Conservation (phyloP, 2,888 invertebrate species). For the Scelioninae gen. 2 region DNA sequence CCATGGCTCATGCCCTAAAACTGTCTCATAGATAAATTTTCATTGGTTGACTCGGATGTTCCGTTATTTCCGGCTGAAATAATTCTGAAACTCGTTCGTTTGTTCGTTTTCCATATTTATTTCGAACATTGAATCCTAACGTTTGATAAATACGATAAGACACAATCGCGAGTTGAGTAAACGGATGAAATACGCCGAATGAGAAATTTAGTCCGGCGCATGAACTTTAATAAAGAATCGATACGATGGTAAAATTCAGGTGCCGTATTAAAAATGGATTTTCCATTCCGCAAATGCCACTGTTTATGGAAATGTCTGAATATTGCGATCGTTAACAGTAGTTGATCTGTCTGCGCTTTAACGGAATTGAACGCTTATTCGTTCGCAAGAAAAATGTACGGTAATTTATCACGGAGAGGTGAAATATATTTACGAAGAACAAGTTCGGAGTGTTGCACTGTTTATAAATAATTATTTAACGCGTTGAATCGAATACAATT, state of each 20-base stretch:
- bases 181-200: background rate
- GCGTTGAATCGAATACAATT: too few relatives aligned
- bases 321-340: too few relatives aligned
- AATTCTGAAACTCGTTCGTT: constrained; percentile 33
- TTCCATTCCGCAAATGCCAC: constrained; percentile 27
- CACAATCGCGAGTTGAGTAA: constrained; percentile 11
- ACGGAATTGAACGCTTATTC: too few relatives aligned
- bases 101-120: constrained; percentile 34
- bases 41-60: constrained; percentile 42
- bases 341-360: too few relatives aligned
- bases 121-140: constrained; percentile 38
- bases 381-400: too few relatives aligned
- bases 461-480: too few relatives aligned
- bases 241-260: constrained; percentile 7
- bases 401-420: too few relatives aligned
- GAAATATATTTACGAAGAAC: too few relatives aligned
- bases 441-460: too few relatives aligned
- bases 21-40: constrained; percentile 49
- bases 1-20: constrained; percentile 53
- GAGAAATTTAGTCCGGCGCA: background rate
- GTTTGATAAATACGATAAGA: constrained; percentile 38
- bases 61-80: constrained; percentile 41
- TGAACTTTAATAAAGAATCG: constrained; percentile 23
- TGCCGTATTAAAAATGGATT: constrained; percentile 27
- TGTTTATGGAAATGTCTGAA: too few relatives aligned